Percentiles rank a stretch among this genome's conserved stretches.
phyloP scores from a whole-genome alignment of 2,113 vertebrate species.

The Picathartes gymnocephalus region DNA sequence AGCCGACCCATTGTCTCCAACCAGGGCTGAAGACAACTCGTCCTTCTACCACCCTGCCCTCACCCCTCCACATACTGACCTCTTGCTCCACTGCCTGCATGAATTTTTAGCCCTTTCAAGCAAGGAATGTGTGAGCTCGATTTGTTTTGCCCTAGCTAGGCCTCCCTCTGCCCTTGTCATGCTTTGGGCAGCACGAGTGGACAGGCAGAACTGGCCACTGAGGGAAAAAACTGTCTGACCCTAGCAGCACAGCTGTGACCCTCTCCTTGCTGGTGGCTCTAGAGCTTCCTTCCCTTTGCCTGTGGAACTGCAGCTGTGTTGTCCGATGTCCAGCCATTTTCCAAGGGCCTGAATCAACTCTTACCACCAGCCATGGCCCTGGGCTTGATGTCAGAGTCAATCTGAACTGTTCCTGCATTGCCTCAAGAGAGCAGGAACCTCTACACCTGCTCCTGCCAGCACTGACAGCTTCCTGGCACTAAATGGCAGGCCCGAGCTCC shows the following conservation, averaged over 20 bases:
- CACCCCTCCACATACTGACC: constrained; percentile 31
- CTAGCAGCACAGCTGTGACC: not conserved
- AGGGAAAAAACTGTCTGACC: not conserved
- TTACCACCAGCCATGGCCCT: not conserved
- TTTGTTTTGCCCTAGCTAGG: not conserved
- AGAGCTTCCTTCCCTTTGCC: not conserved
- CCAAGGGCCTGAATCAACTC: constrained; percentile 10
- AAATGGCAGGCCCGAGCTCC: not conserved
- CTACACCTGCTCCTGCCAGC: not conserved
- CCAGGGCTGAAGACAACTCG: constrained; percentile 76
- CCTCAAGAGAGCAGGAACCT: not conserved
- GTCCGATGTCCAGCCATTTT: not conserved
- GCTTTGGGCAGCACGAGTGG: not conserved
- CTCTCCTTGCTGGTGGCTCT: not conserved
- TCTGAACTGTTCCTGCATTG: not conserved
- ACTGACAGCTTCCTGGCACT: not conserved
- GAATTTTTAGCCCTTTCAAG: constrained; percentile 58
- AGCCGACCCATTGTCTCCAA: constrained; percentile 96
- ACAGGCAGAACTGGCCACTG: not conserved
- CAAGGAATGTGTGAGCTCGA: constrained; percentile 25
- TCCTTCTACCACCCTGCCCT: constrained; percentile 41
- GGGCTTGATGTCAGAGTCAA: not conserved
- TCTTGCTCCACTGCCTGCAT: constrained; percentile 62
- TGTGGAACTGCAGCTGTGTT: not conserved
- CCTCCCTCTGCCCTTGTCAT: not conserved